These are phyloP conservation scores for Aphidius gifuensis DNA, from an alignment of 1,140 invertebrate genomes.

Conservation along the genomic window DNA sequence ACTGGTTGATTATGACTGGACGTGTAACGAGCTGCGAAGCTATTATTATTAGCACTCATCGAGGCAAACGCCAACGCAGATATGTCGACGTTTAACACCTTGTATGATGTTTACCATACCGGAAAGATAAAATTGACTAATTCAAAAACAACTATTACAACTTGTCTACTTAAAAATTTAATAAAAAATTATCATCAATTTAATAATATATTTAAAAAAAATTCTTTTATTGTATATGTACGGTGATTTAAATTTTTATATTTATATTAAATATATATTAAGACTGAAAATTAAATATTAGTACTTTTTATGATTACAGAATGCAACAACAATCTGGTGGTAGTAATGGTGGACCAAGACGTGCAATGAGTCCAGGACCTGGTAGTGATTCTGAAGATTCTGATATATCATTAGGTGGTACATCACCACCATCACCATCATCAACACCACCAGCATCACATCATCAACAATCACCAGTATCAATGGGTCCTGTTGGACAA, in stretches of 20 bases:
- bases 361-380: conserved; percentile 47
- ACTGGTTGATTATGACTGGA: conserved; percentile 16
- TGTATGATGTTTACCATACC: neutral
- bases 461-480: conserved; percentile 45
- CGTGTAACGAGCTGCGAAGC: conserved; percentile 17
- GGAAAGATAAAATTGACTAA: neutral
- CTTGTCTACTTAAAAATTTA: no score
- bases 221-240: no score
- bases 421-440: conserved; percentile 50
- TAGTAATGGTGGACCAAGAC: conserved; percentile 42
- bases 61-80: conserved; percentile 8
- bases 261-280: no score
- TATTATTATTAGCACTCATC: conserved; percentile 20
- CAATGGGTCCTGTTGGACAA: conserved; percentile 38
- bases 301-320: conserved; percentile 29
- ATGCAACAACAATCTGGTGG: conserved; percentile 52
- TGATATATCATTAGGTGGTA: conserved; percentile 51
- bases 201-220: no score
- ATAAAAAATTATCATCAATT: no score
- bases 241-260: no score
- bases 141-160: no score
- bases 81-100: conserved; percentile 16
- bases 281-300: neutral
- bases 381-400: conserved; percentile 52
- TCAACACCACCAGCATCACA: conserved; percentile 47